Percentiles rank a stretch among this genome's conserved stretches.
Evolutionary conservation across 2,797 vertebrate species (phyloP).

Genomic region (Manis javanica): DNA sequence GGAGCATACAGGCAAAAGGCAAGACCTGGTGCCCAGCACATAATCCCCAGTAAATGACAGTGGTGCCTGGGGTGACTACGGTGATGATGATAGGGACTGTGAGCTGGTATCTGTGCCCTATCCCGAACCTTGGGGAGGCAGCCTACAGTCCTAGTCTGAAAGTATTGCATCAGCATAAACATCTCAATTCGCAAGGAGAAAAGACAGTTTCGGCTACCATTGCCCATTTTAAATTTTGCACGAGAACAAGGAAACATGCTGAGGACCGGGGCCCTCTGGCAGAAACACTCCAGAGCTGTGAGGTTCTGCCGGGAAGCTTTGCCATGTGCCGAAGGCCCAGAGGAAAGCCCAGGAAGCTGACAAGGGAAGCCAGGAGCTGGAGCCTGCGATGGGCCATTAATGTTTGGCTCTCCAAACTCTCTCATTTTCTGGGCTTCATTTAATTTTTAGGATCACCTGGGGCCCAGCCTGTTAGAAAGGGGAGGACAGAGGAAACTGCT

Average conservation of each 20-base stretch:
- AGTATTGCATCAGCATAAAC: neutral
- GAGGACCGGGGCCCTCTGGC: conserved; percentile 7
- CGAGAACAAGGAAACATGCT: neutral
- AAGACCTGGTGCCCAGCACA: neutral
- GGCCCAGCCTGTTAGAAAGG: conserved; percentile 54
- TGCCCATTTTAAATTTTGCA: neutral
- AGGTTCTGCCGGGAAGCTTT: neutral
- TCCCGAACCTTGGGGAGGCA: neutral
- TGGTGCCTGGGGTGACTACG: too few species aligned
- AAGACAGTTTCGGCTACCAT: neutral
- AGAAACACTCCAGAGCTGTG: neutral
- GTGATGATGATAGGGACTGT: neutral
- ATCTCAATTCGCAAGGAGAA: conserved; percentile 41
- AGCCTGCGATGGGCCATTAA: neutral
- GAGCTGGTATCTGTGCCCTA: neutral
- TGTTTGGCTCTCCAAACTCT: neutral
- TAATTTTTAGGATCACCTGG: conserved; percentile 70
- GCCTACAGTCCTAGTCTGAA: neutral
- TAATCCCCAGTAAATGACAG: rapidly evolving
- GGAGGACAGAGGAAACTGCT: conserved; percentile 15
- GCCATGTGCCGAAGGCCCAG: neutral
- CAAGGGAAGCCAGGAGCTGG: neutral
- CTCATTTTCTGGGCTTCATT: conserved; percentile 66
- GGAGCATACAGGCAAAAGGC: neutral
- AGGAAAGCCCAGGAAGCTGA: conserved; percentile 20